Conservation (phyloP, 2,797 vertebrate species). For the Vireo griseus region DNA sequence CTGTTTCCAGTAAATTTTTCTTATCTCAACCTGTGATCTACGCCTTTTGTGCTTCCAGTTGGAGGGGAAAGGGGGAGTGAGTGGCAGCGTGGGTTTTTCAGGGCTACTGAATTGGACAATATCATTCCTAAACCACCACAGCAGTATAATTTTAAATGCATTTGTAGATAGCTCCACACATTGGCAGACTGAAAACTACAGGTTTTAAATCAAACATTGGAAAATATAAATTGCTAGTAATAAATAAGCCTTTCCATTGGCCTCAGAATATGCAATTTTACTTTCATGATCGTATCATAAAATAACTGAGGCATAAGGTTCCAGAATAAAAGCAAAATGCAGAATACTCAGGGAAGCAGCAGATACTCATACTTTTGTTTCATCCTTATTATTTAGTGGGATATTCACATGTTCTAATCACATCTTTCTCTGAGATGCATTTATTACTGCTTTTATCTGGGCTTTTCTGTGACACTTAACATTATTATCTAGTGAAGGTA, state of each 20-base stretch:
- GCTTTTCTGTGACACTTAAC: neutral
- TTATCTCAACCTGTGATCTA: accelerated
- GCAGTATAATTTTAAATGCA: neutral
- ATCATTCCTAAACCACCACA: neutral
- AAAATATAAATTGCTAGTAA: neutral
- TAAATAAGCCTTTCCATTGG: neutral
- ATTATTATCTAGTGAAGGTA: neutral
- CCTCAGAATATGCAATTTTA: neutral
- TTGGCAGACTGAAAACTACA: neutral
- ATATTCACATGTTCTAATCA: neutral
- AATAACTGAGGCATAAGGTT: neutral
- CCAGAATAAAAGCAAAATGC: neutral
- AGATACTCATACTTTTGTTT: neutral
- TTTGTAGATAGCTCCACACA: neutral
- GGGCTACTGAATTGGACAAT: neutral
- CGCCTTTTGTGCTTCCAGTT: neutral
- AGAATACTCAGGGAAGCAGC: neutral
- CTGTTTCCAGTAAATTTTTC: neutral
- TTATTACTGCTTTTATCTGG: neutral
- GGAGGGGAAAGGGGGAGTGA: neutral
- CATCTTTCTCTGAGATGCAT: neutral
- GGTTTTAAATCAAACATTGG: neutral
- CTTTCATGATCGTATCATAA: neutral
- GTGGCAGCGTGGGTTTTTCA: accelerated
- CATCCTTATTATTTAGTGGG: neutral